These are phyloP conservation scores for Melanophora roralis DNA, from an alignment of 2,888 invertebrate species.

Conservation along the genomic window DNA sequence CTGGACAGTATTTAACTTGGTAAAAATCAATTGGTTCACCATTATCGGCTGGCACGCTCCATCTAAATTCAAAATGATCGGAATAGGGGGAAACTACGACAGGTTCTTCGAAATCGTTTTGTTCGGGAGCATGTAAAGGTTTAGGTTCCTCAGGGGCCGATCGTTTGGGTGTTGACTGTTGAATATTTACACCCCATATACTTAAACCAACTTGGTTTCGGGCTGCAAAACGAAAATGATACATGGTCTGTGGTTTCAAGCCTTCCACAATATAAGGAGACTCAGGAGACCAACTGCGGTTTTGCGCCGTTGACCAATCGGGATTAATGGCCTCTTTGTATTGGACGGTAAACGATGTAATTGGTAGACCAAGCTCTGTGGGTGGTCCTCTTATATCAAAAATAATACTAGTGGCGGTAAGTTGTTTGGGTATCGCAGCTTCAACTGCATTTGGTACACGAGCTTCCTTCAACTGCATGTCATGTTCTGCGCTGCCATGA, in stretches of 20 bases:
- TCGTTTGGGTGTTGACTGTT: constrained; percentile 85
- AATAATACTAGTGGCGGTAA: constrained; percentile 90
- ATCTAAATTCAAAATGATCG: constrained; percentile 88
- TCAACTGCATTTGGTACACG: constrained; percentile 82
- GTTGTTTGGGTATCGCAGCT: constrained; percentile 82
- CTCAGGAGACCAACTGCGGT: constrained; percentile 88
- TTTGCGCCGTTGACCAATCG: constrained; percentile 83
- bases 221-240: constrained; percentile 90
- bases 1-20: constrained; percentile 87
- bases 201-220: constrained; percentile 90
- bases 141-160: constrained; percentile 87
- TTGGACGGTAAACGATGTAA: constrained; percentile 85
- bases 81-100: constrained; percentile 82
- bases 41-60: constrained; percentile 92
- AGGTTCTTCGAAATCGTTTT: constrained; percentile 77
- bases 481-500: constrained; percentile 83
- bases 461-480: constrained; percentile 86
- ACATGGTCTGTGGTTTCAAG: constrained; percentile 85
- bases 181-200: constrained; percentile 82
- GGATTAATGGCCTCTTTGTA: constrained; percentile 83
- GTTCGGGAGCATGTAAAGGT: constrained; percentile 78
- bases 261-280: constrained; percentile 89
- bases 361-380: constrained; percentile 86
- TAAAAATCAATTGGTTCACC: constrained; percentile 92
- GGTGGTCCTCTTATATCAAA: constrained; percentile 87